Evolutionary conservation across 2,113 vertebrate species (phyloP).

Genomic region (Cygnus buccinator): DNA sequence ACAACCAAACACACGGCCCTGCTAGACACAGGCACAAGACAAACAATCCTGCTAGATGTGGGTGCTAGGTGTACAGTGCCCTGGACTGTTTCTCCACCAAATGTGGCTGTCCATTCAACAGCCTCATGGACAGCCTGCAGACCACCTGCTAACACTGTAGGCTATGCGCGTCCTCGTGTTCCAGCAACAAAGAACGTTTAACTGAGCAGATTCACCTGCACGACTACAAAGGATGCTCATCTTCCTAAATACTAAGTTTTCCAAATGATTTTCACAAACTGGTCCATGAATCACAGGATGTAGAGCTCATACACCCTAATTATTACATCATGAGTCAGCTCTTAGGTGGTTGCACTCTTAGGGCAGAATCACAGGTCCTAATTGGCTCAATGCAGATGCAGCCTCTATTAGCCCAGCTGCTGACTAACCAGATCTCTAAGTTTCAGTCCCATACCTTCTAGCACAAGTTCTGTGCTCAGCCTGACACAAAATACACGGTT

Average conservation of each 20-base stretch:
- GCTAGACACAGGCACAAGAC: not conserved
- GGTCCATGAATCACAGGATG: not conserved
- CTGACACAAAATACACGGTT: not conserved
- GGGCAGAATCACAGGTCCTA: not conserved
- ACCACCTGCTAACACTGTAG: not conserved
- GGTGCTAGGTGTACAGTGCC: not conserved
- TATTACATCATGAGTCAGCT: not conserved
- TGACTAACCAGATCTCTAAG: not conserved
- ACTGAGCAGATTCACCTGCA: not conserved
- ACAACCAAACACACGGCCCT: not conserved
- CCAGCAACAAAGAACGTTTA: not conserved
- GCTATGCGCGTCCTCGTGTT: not conserved
- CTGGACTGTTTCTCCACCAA: not conserved
- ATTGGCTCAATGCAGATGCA: not conserved
- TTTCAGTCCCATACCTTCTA: not conserved
- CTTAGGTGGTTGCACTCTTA: not conserved
- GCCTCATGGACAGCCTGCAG: not conserved
- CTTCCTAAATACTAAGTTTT: not conserved
- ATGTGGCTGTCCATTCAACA: not conserved
- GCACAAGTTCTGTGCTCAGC: not conserved
- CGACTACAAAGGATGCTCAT: not conserved
- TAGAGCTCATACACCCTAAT: not conserved
- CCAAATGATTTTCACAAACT: not conserved
- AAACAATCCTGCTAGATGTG: not conserved
- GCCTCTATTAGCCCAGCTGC: not conserved